These are phyloP conservation scores for Anabas testudineus DNA, from an alignment of 2,797 vertebrate genomes.

Conservation along the genomic window DNA sequence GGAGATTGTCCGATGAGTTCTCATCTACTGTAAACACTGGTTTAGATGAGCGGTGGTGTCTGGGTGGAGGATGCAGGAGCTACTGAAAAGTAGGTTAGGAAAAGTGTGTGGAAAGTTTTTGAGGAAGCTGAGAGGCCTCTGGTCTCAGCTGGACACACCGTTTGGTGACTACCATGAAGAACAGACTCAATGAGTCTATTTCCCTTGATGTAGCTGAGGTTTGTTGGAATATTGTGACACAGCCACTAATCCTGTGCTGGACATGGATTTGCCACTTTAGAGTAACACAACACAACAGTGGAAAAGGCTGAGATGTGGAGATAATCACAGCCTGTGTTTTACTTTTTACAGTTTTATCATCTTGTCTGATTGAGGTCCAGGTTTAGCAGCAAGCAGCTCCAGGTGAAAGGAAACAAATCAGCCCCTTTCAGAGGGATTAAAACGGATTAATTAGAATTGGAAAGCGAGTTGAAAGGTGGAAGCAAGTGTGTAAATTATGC, in stretches of 20 bases:
- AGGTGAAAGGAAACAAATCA: conserved; percentile 71
- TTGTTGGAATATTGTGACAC: conserved; percentile 2
- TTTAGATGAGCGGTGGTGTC: no score
- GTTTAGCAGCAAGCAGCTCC: conserved; percentile 57
- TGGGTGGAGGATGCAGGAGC: no score
- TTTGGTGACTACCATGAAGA: no score
- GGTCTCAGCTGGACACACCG: no score
- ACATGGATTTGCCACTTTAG: conserved; percentile 5
- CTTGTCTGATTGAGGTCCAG: conserved; percentile 46
- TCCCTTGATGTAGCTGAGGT: neutral
- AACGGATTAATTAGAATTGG: conserved; percentile 80
- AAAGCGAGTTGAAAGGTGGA: conserved; percentile 62
- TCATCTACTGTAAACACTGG: no score
- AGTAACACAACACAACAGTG: conserved; percentile 4
- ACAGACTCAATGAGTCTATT: neutral
- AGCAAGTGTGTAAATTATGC: conserved; percentile 64
- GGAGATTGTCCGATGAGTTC: no score
- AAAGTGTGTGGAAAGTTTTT: no score
- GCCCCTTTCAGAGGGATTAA: conserved; percentile 75
- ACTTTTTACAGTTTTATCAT: conserved; percentile 30
- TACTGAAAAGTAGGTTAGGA: no score
- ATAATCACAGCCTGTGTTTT: conserved; percentile 39
- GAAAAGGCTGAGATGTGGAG: conserved; percentile 34
- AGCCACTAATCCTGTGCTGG: conserved; percentile 7
- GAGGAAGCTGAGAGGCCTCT: no score